Percentiles rank a stretch among this genome's conserved stretches.
Conservation (phyloP, 92 coral and sea anemone species). For the Pocillopora meandrina region DNA sequence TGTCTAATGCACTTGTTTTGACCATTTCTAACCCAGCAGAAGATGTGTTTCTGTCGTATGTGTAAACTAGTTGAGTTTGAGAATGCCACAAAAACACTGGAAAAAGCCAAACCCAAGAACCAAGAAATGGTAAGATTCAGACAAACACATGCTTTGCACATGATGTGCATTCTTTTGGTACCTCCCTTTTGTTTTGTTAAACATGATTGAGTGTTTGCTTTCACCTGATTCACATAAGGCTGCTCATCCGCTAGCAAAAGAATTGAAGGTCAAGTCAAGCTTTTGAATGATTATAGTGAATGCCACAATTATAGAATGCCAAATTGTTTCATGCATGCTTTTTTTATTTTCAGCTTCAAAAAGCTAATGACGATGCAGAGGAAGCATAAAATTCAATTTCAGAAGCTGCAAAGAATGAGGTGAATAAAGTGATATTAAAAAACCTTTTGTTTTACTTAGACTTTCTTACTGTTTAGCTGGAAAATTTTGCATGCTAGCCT, state of each 20-base stretch:
- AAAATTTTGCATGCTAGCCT: no score
- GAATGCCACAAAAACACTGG: constrained; percentile 86
- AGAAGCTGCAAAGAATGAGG: constrained; percentile 88
- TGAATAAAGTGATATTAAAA: not conserved
- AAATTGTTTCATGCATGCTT: not conserved
- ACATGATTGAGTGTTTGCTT: no score
- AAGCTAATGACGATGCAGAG: constrained; percentile 84
- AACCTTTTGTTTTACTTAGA: not conserved
- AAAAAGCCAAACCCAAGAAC: constrained; percentile 96
- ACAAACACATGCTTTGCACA: not conserved
- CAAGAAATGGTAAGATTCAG: constrained; percentile 12
- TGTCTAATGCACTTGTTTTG: not conserved
- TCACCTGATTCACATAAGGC: no score
- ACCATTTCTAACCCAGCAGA: constrained; percentile 40
- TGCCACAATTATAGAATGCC: no score
- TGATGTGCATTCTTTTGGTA: no score
- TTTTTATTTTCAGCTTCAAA: constrained; percentile 64
- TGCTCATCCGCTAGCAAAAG: no score
- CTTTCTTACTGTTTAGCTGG: not conserved
- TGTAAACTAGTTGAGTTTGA: constrained; percentile 94
- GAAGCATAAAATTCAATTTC: constrained; percentile 83
- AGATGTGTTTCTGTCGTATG: constrained; percentile 90
- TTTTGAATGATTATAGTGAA: no score
- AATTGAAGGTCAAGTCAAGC: no score
- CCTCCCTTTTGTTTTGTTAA: no score